Percentiles rank a stretch among this genome's conserved stretches.
Conservation (phyloP, 2,888 invertebrate species). For the Drosophila monieri region DNA sequence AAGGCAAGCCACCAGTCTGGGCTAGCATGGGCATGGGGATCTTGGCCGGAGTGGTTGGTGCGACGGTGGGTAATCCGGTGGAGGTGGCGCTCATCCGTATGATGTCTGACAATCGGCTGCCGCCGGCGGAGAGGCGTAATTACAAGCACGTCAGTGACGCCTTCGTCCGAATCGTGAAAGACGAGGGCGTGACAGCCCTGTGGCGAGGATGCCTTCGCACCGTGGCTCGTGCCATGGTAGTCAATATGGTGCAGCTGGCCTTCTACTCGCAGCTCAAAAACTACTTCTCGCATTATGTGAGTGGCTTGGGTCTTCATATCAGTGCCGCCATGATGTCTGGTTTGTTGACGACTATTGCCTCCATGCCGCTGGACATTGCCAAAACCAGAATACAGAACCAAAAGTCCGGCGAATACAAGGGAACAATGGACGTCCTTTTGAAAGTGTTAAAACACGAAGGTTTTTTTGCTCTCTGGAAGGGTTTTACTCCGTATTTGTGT, state of each 20-base stretch:
- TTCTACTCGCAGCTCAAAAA: slow-evolving; percentile 87
- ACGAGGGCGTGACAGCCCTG: slow-evolving; percentile 90
- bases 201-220: slow-evolving; percentile 96
- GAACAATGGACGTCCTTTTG: slow-evolving; percentile 90
- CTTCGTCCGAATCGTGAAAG: slow-evolving; percentile 88
- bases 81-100: slow-evolving; percentile 98
- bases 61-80: slow-evolving; percentile 98
- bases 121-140: slow-evolving; percentile 92
- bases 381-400: slow-evolving; percentile 99
- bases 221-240: slow-evolving; percentile 96
- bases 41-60: slow-evolving; percentile 88
- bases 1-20: slow-evolving; percentile 86
- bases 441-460: slow-evolving; percentile 94
- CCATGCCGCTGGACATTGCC: slow-evolving; percentile 99
- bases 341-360: slow-evolving; percentile 95
- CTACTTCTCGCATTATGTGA: slow-evolving; percentile 77
- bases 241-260: slow-evolving; percentile 98
- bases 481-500: slow-evolving; percentile 98
- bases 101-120: slow-evolving; percentile 96
- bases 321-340: slow-evolving; percentile 98
- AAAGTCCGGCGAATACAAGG: slow-evolving; percentile 94
- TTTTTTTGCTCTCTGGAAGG: slow-evolving; percentile 97
- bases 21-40: slow-evolving; percentile 93
- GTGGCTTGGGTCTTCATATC: slow-evolving; percentile 93
- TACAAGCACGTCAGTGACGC: slow-evolving; percentile 97